These are phyloP conservation scores for Glyphotaelius pellucidus DNA, from an alignment of 2,888 invertebrate genomes.

Conservation along the genomic window DNA sequence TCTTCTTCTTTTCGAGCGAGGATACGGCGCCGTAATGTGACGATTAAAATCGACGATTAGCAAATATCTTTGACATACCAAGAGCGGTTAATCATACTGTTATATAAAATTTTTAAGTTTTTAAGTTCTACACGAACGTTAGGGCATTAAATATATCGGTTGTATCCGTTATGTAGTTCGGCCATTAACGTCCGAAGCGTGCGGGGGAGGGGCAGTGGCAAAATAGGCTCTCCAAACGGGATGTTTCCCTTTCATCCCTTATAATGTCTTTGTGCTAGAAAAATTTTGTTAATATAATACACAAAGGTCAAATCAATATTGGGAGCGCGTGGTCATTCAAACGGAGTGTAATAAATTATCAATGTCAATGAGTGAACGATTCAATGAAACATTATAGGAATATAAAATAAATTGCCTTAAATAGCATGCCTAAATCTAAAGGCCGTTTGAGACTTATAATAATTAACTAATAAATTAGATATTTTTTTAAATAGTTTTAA, in stretches of 20 bases:
- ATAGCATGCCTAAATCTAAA: background rate
- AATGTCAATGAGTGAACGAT: constrained; percentile 29
- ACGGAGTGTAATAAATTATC: constrained; percentile 52
- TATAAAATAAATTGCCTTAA: background rate
- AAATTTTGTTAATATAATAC: constrained; percentile 51
- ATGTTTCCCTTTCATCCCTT: constrained; percentile 45
- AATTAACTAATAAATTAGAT: background rate
- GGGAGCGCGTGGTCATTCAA: constrained; percentile 48
- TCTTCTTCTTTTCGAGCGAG: too few relatives aligned
- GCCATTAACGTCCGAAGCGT: constrained; percentile 22
- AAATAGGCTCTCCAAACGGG: constrained; percentile 30
- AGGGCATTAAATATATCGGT: background rate
- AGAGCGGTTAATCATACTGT: background rate
- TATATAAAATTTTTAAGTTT: background rate
- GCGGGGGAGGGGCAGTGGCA: background rate
- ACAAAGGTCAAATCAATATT: constrained; percentile 58
- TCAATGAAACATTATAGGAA: constrained; percentile 30
- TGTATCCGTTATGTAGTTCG: constrained; percentile 8
- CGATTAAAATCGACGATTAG: background rate
- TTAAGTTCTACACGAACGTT: background rate
- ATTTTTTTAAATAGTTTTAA: background rate
- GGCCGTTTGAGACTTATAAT: background rate
- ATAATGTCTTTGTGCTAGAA: constrained; percentile 16
- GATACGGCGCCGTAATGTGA: too few relatives aligned
- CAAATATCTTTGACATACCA: background rate